Evolutionary conservation across 2,797 vertebrate genomes (phyloP).

Genomic region (Cyclura pinguis): DNA sequence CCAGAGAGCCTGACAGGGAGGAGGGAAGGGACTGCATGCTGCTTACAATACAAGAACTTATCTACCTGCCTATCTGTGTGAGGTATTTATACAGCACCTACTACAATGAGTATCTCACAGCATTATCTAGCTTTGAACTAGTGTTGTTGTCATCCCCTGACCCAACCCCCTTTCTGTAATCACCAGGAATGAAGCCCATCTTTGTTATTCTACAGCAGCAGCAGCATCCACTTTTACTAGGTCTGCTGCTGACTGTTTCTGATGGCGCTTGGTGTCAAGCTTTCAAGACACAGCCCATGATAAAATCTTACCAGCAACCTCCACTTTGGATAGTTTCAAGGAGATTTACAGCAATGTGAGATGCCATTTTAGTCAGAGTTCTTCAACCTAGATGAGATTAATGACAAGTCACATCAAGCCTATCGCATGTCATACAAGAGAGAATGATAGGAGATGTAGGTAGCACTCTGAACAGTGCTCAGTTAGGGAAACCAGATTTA

Average conservation of each 20-base stretch:
- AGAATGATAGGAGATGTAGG: not conserved
- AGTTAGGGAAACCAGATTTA: not conserved
- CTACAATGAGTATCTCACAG: slow-evolving; percentile 1
- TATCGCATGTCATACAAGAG: not conserved
- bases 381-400: not conserved
- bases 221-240: not conserved
- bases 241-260: no score
- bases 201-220: not conserved
- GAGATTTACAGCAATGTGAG: not conserved
- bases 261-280: not conserved
- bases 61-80: not conserved
- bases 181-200: not conserved
- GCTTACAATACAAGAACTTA: not conserved
- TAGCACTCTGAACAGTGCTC: not conserved
- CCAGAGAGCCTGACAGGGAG: slow-evolving; percentile 15
- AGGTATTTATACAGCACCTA: slow-evolving; percentile 42
- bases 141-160: not conserved
- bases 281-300: not conserved
- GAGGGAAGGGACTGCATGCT: not conserved
- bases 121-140: not conserved
- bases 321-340: not conserved
- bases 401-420: not conserved
- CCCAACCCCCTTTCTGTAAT: not conserved
- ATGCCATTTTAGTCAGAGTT: not conserved
- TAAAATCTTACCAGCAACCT: not conserved